Base-by-base conservation (phyloP, 2,888 invertebrate species). In the Scaptomyza polygonia region DNA sequence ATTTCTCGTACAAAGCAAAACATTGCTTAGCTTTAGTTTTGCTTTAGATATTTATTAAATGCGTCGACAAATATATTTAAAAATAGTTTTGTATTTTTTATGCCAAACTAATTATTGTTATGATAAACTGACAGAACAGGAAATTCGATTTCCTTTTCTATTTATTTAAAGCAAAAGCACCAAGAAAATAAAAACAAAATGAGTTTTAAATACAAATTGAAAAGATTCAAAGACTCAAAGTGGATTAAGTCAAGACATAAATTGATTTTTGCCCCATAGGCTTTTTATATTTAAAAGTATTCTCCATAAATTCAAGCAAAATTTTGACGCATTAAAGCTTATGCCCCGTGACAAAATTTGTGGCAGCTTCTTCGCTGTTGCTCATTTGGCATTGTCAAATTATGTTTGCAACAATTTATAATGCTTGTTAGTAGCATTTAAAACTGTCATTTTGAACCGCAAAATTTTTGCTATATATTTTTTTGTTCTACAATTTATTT, bases 201-300 rank as follows among this genome's bases (percentile, higher is more conserved):
- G 12, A 32, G 43, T 14, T 34, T n/a, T 30, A 32, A 36, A 30
- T 44, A 45, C 30, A 51, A 81, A 81, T 77, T 77, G 65, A 66
- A 85, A 68, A 68, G 73, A n/a, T n/a, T 56, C 51, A 67, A 70
- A 72, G 72, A 69, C 68, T 82, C 82, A 77, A 87, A 82, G 82
- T 85, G 87, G 82, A 79, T 85, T 82, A 85, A 85, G 85, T 87
- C 87, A 87, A 81, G 59, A 67, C 79, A 84, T 84, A 84, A 84
- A 84, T 84, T 81, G 69, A 61, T 58, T 44, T 62, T 52, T 49
- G 61, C 49, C 57, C 58, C 55, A n/a, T 58, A 34, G 48, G 62
- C 72, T 67, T 40, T 76, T 40, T 76, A 73, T 82, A 82, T 75
- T 67, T 65, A 58, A 82, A 82, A 80, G 61, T 18, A 25, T 64